phyloP scores from a whole-genome alignment of 2,888 invertebrate genomes.

The Lasioglossum morio region DNA sequence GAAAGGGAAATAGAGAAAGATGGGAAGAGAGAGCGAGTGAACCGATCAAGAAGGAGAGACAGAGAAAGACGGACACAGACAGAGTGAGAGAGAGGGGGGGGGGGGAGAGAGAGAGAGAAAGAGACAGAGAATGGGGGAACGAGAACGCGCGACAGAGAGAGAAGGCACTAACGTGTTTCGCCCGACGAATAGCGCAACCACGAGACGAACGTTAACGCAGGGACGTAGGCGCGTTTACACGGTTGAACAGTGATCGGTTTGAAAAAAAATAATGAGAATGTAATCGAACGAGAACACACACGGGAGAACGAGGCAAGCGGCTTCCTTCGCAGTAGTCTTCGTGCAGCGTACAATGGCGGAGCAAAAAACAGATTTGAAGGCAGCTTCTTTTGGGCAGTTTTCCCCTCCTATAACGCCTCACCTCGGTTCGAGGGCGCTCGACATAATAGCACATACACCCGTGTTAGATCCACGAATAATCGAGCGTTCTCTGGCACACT shows the following conservation, averaged over 20 bases:
- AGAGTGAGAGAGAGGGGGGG: not conserved
- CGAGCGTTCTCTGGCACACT: constrained; percentile 56
- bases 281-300: constrained; percentile 47
- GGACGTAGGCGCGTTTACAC: constrained; percentile 59
- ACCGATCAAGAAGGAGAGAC: not conserved
- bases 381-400: constrained; percentile 64
- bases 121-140: not conserved
- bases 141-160: constrained; percentile 35
- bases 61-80: constrained; percentile 27
- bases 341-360: constrained; percentile 77
- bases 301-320: constrained; percentile 61
- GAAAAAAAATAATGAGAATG: constrained; percentile 18
- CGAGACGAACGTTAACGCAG: constrained; percentile 57
- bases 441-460: constrained; percentile 63
- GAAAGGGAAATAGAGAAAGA: constrained; percentile 45
- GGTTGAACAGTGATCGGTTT: constrained; percentile 38
- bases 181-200: constrained; percentile 60
- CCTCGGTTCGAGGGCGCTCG: constrained; percentile 64
- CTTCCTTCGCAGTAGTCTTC: constrained; percentile 67
- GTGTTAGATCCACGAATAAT: constrained; percentile 56
- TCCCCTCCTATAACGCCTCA: constrained; percentile 63
- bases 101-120: not conserved
- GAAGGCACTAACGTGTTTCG: constrained; percentile 58
- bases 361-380: constrained; percentile 71
- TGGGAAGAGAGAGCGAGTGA: not conserved